Evolutionary conservation across 2,888 invertebrate genomes (phyloP).

Genomic region (Lomographa bimaculata): DNA sequence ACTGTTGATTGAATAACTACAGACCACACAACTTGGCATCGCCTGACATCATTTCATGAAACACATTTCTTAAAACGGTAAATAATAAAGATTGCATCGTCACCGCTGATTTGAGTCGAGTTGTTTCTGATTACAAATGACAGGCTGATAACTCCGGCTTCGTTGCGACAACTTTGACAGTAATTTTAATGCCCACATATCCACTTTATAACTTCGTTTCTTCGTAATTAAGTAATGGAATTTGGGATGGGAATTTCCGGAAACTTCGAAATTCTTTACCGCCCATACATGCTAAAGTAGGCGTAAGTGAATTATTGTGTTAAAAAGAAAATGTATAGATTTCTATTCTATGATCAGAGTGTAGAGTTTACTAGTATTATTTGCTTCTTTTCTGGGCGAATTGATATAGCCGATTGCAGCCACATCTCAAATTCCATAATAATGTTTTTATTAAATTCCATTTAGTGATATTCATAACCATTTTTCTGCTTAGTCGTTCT

Average conservation of each 20-base stretch:
- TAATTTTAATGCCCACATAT: constrained; percentile 24
- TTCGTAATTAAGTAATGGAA: constrained; percentile 14
- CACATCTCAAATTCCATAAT: too few relatives aligned
- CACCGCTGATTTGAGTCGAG: constrained; percentile 31
- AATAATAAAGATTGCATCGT: constrained; percentile 31
- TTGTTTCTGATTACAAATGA: constrained; percentile 32
- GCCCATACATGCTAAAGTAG: constrained; percentile 8
- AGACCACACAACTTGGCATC: constrained; percentile 31
- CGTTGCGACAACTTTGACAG: constrained; percentile 21
- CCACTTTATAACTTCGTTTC: constrained; percentile 16
- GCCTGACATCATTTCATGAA: constrained; percentile 25
- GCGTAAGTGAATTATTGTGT: neutral
- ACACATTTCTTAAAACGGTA: constrained; percentile 31
- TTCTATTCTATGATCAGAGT: too few relatives aligned
- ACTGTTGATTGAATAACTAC: constrained; percentile 13
- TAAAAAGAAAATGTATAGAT: too few relatives aligned
- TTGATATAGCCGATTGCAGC: too few relatives aligned
- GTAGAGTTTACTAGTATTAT: too few relatives aligned
- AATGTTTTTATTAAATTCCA: too few relatives aligned
- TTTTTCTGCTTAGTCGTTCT: too few relatives aligned
- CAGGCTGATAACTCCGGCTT: constrained; percentile 23
- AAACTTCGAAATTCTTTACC: constrained; percentile 5
- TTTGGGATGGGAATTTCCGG: constrained; percentile 10
- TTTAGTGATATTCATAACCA: too few relatives aligned
- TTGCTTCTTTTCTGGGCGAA: too few relatives aligned